phyloP scores from a whole-genome alignment of 2,888 invertebrate species.

The Nephrocerus scutellatus region DNA sequence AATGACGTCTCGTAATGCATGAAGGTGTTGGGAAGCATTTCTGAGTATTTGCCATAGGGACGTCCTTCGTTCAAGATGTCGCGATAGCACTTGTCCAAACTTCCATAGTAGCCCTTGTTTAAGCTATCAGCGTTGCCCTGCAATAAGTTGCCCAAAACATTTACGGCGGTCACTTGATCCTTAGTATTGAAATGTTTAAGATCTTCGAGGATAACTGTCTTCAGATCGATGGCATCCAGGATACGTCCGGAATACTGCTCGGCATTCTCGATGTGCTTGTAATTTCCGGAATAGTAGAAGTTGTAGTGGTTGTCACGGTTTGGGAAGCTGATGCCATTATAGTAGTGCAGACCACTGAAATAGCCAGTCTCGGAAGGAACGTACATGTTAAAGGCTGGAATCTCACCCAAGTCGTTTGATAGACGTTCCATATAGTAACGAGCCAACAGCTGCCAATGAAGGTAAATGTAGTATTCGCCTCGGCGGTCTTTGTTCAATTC shows the following conservation, averaged over 20 bases:
- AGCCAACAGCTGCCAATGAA: conserved; percentile 49
- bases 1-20: conserved; percentile 60
- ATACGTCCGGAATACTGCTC: conserved; percentile 54
- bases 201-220: conserved; percentile 22
- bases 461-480: conserved; percentile 48
- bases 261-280: conserved; percentile 42
- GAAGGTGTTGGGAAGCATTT: conserved; percentile 47
- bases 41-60: conserved; percentile 32
- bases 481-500: conserved; percentile 41
- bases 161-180: conserved; percentile 40
- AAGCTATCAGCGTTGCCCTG: conserved; percentile 52
- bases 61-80: conserved; percentile 51
- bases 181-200: conserved; percentile 29
- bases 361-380: conserved; percentile 56
- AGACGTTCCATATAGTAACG: conserved; percentile 55
- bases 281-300: conserved; percentile 43
- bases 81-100: conserved; percentile 49
- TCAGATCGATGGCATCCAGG: conserved; percentile 49
- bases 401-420: conserved; percentile 61
- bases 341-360: conserved; percentile 56
- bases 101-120: conserved; percentile 52
- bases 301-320: conserved; percentile 54
- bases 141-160: conserved; percentile 52
- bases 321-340: conserved; percentile 62
- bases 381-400: conserved; percentile 54